Conservation (phyloP, 1,140 invertebrate species). For the Drosophila lini region DNA sequence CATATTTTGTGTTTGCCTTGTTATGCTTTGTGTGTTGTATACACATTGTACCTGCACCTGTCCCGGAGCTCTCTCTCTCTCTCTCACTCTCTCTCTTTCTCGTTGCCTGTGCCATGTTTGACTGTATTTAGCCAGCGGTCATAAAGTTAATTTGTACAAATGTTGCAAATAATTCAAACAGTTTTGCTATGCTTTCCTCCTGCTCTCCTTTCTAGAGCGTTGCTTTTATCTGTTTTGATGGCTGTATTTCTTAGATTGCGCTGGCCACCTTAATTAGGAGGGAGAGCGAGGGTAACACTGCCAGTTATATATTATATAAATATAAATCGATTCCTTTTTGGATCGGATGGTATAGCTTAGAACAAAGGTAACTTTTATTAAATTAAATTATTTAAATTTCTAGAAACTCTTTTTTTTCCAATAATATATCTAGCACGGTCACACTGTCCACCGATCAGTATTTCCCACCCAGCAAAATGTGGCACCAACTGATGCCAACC, state of each 20-base stretch:
- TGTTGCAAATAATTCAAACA: conserved; percentile 80
- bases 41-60: conserved; percentile 67
- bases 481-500: conserved; percentile 20
- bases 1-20: conserved; percentile 74
- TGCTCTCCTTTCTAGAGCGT: neutral
- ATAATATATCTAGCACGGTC: neutral
- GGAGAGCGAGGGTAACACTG: neutral
- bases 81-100: neutral
- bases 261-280: conserved; percentile 12
- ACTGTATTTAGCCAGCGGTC: conserved; percentile 81
- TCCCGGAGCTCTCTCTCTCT: conserved; percentile 12
- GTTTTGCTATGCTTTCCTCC: conserved; percentile 31
- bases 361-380: too few relatives aligned
- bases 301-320: neutral
- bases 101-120: conserved; percentile 64
- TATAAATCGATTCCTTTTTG: neutral
- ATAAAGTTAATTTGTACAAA: conserved; percentile 83
- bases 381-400: neutral
- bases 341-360: too few relatives aligned
- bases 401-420: neutral
- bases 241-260: conserved; percentile 36
- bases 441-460: conserved; percentile 33
- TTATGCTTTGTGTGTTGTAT: conserved; percentile 82
- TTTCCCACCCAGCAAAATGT: conserved; percentile 11
- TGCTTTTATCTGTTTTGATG: conserved; percentile 41